Conservation (phyloP, 2,888 invertebrate genomes). For the Aphidoletes aphidimyza region DNA sequence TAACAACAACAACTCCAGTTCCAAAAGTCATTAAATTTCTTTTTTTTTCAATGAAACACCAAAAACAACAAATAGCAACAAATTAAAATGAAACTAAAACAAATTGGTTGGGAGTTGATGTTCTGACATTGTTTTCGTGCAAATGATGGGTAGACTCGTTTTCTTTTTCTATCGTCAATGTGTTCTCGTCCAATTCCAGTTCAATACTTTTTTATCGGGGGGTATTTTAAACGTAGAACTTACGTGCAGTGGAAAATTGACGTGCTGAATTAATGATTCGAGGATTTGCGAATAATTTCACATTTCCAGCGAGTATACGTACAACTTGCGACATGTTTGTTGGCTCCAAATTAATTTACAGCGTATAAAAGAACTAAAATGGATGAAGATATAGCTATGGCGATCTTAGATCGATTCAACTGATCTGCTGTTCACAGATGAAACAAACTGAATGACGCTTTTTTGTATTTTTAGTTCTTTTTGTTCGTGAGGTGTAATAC, state of each 20-base stretch:
- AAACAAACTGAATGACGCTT: conserved; percentile 27
- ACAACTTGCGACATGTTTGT: neutral
- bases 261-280: neutral
- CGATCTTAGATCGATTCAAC: neutral
- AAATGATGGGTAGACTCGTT: too few species aligned
- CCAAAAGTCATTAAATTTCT: too few species aligned
- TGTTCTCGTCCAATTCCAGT: too few species aligned
- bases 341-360: neutral
- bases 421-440: neutral
- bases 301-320: conserved; percentile 19
- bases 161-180: too few species aligned
- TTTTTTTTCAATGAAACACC: too few species aligned
- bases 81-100: too few species aligned
- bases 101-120: too few species aligned
- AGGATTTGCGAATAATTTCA: conserved; percentile 47
- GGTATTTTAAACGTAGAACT: too few species aligned
- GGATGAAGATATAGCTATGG: neutral
- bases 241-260: neutral
- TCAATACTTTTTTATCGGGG: too few species aligned
- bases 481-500: neutral
- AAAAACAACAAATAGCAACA: too few species aligned
- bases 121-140: too few species aligned
- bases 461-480: neutral
- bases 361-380: neutral
- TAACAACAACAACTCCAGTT: too few species aligned